Percentiles rank a stretch among this genome's conserved stretches.
These are phyloP conservation scores for Tricholaema leucomelas DNA, from an alignment of 2,113 vertebrate genomes.

Conservation along the genomic window DNA sequence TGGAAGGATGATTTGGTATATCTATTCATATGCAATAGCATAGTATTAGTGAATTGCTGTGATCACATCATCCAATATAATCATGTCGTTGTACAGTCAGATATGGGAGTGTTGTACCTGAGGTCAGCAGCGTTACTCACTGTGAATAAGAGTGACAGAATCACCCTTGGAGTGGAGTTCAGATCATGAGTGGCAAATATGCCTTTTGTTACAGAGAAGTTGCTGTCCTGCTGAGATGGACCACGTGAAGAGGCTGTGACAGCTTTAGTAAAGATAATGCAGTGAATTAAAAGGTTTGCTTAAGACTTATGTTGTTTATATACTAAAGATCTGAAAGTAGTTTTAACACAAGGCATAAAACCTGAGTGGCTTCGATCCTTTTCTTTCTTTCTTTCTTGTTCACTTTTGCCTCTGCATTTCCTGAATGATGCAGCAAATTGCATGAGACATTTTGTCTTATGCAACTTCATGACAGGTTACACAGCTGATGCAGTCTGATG, in stretches of 20 bases:
- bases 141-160: background rate
- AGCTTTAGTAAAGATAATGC: background rate
- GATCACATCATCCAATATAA: background rate
- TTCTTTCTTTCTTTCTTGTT: background rate
- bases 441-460: constrained; percentile 14
- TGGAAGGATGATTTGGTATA: background rate
- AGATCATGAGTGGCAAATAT: background rate
- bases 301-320: background rate
- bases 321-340: background rate
- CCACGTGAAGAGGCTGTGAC: background rate
- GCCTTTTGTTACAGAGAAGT: background rate
- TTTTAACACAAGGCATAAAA: background rate
- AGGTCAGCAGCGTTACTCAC: background rate
- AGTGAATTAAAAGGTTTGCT: background rate
- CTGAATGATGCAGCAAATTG: background rate
- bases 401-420: background rate
- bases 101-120: background rate
- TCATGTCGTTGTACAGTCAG: background rate
- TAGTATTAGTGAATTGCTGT: background rate
- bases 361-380: no score
- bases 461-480: constrained; percentile 23
- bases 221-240: background rate
- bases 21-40: background rate
- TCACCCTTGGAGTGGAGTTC: background rate
- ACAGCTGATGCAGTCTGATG: constrained; percentile 10